Conservation (phyloP, 2,797 vertebrate species). For the Xiphophorus birchmanni region DNA sequence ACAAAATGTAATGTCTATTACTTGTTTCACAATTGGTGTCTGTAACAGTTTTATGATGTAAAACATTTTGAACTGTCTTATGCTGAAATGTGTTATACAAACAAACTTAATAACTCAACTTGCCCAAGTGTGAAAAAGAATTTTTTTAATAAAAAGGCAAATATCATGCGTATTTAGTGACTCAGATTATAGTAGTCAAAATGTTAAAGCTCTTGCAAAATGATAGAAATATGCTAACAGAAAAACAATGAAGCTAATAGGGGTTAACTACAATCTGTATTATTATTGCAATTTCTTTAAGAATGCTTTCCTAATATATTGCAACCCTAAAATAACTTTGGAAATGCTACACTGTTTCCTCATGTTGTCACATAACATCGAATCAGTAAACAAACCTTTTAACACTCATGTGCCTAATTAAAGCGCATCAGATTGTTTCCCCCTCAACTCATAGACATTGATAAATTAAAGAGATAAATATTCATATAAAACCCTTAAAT, state of each 20-base stretch:
- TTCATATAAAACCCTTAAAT: neutral
- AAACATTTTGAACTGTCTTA: no score
- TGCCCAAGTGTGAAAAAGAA: neutral
- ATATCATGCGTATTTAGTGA: neutral
- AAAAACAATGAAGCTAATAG: neutral
- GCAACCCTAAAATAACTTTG: neutral
- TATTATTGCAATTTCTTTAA: neutral
- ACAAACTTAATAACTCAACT: neutral
- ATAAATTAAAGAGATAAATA: neutral
- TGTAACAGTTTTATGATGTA: no score
- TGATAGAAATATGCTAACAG: neutral
- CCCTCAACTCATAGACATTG: neutral
- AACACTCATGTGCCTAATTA: neutral
- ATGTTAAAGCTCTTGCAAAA: neutral
- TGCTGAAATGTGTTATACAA: neutral
- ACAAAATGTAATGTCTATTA: no score
- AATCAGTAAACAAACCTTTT: neutral
- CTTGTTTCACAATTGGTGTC: no score
- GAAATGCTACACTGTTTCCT: neutral
- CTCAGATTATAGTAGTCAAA: neutral
- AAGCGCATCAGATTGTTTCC: neutral
- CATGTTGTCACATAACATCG: neutral
- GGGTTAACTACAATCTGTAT: neutral
- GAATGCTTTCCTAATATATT: neutral
- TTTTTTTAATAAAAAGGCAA: neutral